Base-by-base conservation (phyloP, 2,888 invertebrate species). In the Drosophila falleni region DNA sequence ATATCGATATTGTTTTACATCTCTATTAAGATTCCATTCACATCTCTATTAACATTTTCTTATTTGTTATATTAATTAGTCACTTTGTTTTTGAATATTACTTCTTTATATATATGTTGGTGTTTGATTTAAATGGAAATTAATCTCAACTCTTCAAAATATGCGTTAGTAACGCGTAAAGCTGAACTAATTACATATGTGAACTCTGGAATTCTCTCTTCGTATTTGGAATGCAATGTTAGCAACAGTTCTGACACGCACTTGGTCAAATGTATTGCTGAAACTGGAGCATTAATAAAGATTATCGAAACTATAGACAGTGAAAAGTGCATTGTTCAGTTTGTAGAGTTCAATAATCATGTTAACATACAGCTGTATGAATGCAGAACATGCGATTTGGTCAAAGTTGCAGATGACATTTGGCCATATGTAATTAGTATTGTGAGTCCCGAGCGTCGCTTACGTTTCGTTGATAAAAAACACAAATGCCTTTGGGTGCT, bases 401-500 rank as follows among this genome's bases (percentile, higher is more conserved):
- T 74, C 19, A 62, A 50, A 59, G 90, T 92, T 11, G 35, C 73
- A 13, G 89, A 90, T 54, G 91, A 90, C 53, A 79, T 94, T 44
- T 94, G 94, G 93, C 93, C 93, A 39, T 94, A 92, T 86, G 89
- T 95, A 42, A 93, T 93, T 53, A 93, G 94, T 13, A 93, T 95
- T 64, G 80, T 90, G 16, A 93, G 93, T 53, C 94, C 94, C 5
- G 92, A 93, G 72, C 94, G 94, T 59, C 92, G 94, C 69, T 91
- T 94, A 2, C 92, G 92, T 37, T 89, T 95, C 33, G 93, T 93
- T 39, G 41, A 16, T 49, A 69, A 53, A 19, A 76, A 84, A 42
- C 86, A 89, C 39, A 90, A 93, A 50, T 94, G 94, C 71, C 92
- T 93, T 46, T 93, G 93, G 79, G 86, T 94, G 23, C 68, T 81